Base-by-base conservation (phyloP, 2,888 invertebrate species). In the Chloroclystis v-ata region DNA sequence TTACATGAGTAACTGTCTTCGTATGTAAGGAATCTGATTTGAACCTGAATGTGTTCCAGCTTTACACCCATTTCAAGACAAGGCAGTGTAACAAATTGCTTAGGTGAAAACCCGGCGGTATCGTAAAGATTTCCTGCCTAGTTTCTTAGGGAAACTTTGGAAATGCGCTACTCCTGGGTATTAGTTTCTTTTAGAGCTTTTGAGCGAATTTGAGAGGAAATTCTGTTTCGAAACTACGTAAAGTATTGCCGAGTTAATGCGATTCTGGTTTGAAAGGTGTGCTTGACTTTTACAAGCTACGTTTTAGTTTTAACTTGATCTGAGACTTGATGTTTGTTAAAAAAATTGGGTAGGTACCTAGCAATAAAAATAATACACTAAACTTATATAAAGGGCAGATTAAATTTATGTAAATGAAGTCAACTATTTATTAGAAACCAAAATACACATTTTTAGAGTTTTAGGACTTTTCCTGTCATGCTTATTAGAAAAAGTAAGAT, bases 61-160 rank as follows among this genome's bases (percentile, higher is more conserved):
- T 64, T 64, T 61, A 61, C 52, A 51, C 59, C 57, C 40, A 61
- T 65, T 69, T 68, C 60, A 55, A 57, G 60, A 45, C 42, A 45
- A 38, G 60, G 59, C 61, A 62, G 56, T 56, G 54, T 52, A 50
- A 56, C 55, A 57, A 58, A 60, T 72, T 67, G 70, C 66, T 61
- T 63, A 73, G 73, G 75, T 75, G 69, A 70, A 75, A 67, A 70
- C 78, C 77, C 78, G 44, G 61, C 56, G 73, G 78, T 67, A 65
- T 68, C 72, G 71, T 78, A 78, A 75, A 77, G 69, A 72, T 67
- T 52, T 60, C 66, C 50, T 61, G 70, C 68, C 65, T 65, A 72
- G 71, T 70, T 71, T 69, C 60, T 66, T 66, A 64, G 61, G 60
- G 61, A 65, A 68, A 56, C 63, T 71, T 69, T 55, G 63, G 61